Evolutionary conservation across 1,140 invertebrate genomes (phyloP).

Genomic region (Drosophila albomicans): DNA sequence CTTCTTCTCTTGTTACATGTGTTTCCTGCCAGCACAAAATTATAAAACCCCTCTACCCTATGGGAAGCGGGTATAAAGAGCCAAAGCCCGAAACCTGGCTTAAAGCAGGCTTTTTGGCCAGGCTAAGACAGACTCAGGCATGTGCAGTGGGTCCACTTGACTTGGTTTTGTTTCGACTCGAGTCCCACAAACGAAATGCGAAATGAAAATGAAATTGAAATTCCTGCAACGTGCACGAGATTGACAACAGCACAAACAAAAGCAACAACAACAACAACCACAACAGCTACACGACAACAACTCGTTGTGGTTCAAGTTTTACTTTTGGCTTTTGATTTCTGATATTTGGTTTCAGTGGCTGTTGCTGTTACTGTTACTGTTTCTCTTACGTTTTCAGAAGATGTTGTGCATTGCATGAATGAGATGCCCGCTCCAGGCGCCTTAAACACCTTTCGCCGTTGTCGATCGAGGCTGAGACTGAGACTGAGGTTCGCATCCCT

Average conservation of each 20-base stretch:
- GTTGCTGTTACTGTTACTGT: slow-evolving; percentile 33
- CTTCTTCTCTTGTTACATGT: too few relatives aligned
- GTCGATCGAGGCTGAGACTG: slow-evolving; percentile 10
- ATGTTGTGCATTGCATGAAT: slow-evolving; percentile 29
- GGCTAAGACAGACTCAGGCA: neutral
- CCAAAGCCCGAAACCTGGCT: slow-evolving; percentile 21
- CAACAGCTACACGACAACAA: slow-evolving; percentile 11
- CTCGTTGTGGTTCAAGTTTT: slow-evolving; percentile 43
- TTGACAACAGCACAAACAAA: slow-evolving; percentile 37
- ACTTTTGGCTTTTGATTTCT: slow-evolving; percentile 22
- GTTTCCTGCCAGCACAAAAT: too few relatives aligned
- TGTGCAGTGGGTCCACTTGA: slow-evolving; percentile 40
- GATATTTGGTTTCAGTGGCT: slow-evolving; percentile 20
- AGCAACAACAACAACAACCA: slow-evolving; percentile 10
- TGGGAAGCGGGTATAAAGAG: too few relatives aligned
- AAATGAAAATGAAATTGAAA: slow-evolving; percentile 64
- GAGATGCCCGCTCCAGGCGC: slow-evolving; percentile 42
- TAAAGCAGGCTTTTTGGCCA: slow-evolving; percentile 20
- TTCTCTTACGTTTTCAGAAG: neutral
- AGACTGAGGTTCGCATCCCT: slow-evolving; percentile 48
- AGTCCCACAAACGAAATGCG: slow-evolving; percentile 27
- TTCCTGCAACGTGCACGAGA: slow-evolving; percentile 67
- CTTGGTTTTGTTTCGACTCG: slow-evolving; percentile 62
- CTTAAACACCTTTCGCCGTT: slow-evolving; percentile 73
- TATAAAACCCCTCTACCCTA: too few relatives aligned